Evolutionary conservation across 2,113 vertebrate species (phyloP), one percentile per base, ranked within the genome.

Genomic region (Varanus komodoensis): DNA sequence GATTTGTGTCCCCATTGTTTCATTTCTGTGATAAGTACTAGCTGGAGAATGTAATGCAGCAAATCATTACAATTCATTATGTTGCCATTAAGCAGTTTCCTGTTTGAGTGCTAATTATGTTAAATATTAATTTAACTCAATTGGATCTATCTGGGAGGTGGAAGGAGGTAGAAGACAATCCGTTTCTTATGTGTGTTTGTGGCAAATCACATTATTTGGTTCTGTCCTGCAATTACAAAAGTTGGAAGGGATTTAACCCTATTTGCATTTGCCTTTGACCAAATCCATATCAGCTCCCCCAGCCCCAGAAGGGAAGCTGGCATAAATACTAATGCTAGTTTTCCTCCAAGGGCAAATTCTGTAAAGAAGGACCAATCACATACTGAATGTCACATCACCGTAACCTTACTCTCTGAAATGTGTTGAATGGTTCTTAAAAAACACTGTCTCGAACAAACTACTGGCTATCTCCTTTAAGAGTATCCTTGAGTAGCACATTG

Each of bases 51-150:
- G 79, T 90, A 80, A 90, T 86, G 75, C 83, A 86, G 75, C 64
- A 80, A 57, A 90, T 85, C 74, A 69, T 80, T 71, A 50, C 77
- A 48, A 81, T 81, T 88, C 77, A 90, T 90, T 90, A 86, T 48
- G 61, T 57, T 86, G 75, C 32, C 83, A 90, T 90, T 90, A 86
- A 80, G 44, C 57, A 79, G 48, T 44, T 89, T 77, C 73, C 44
- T 78, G 38, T 89, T 34, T 89, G 71, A 84, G 73, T 77, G 50
- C 74, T 89, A 90, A 90, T 90, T 86, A 86, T 86, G n/a, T 68
- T 79, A 80, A 90, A 90, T 90, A 90, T 80, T 86, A 90, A 86
- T 90, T 90, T 85, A 90, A 69, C 32, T 79, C 89, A 86, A n/a
- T 80, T 86, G 83, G 77, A 52, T 79, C 75, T 57, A 80, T 86